Evolutionary conservation across 1,140 invertebrate species (phyloP).

Genomic region (Neodiprion virginianus): DNA sequence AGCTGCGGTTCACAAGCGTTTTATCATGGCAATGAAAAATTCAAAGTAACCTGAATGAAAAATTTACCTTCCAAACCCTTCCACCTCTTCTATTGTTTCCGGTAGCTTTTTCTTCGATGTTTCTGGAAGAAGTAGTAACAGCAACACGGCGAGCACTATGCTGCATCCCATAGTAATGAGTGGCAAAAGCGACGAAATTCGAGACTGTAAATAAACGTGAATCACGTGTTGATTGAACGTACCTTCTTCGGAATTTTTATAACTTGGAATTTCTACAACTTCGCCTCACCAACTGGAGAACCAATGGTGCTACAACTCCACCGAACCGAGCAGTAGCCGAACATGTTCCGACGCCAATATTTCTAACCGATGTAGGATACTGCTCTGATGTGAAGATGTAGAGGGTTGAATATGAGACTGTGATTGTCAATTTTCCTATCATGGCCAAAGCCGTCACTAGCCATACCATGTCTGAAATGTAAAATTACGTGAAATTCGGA

Average conservation of each 20-base stretch:
- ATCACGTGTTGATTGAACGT: conserved; percentile 15
- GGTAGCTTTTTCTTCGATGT: conserved; percentile 77
- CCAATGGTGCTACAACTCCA: conserved; percentile 77
- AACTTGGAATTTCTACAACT: background rate
- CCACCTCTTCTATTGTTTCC: conserved; percentile 77
- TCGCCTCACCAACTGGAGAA: conserved; percentile 67
- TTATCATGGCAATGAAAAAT: too few species aligned
- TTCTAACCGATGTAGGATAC: conserved; percentile 82
- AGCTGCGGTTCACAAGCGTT: too few species aligned
- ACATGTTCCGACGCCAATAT: conserved; percentile 77
- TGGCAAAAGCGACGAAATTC: conserved; percentile 71
- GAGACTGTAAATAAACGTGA: conserved; percentile 50
- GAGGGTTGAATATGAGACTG: conserved; percentile 79
- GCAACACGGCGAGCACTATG: conserved; percentile 69
- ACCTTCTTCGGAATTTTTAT: background rate
- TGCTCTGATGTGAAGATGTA: conserved; percentile 85
- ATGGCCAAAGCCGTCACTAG: conserved; percentile 74
- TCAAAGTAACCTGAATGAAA: too few species aligned
- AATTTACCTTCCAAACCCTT: conserved; percentile 65
- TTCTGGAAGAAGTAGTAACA: conserved; percentile 77
- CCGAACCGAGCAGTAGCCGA: conserved; percentile 81
- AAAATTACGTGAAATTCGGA: too few species aligned
- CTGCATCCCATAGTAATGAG: conserved; percentile 74
- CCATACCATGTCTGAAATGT: conserved; percentile 64
- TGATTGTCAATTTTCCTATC: conserved; percentile 84